Conservation (phyloP, 2,797 vertebrate genomes). For the Somateria mollissima region DNA sequence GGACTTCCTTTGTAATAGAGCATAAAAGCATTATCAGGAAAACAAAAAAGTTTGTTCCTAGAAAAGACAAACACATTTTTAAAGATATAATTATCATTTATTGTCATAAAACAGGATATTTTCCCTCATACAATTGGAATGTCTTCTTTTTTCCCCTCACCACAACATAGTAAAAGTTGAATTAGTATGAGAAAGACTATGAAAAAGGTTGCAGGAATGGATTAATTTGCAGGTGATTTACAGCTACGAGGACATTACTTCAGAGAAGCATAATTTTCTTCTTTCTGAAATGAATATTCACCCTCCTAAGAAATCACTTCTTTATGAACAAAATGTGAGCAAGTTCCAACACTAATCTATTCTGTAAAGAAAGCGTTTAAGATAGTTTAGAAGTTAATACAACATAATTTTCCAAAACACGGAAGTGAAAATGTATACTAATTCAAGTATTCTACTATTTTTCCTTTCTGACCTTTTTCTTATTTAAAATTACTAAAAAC, state of each 20-base stretch:
- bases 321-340: not conserved
- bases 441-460: not conserved
- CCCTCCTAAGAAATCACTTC: not conserved
- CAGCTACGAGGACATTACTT: not conserved
- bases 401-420: not conserved
- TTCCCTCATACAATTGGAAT: not conserved
- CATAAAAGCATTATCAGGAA: not conserved
- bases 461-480: not conserved
- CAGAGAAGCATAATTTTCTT: not conserved
- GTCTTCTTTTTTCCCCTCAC: not conserved
- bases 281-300: not conserved
- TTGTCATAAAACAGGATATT: not conserved
- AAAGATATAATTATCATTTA: conserved; percentile 5
- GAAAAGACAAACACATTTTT: not conserved
- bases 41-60: not conserved
- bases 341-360: not conserved
- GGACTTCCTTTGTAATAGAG: not conserved
- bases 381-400: not conserved
- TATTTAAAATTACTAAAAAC: not conserved
- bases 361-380: not conserved
- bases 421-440: not conserved
- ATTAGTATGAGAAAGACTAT: not conserved
- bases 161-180: not conserved
- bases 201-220: not conserved
- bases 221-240: not conserved